Evolutionary conservation across 2,113 vertebrate genomes (phyloP).

Genomic region (Gobiocypris rarus): DNA sequence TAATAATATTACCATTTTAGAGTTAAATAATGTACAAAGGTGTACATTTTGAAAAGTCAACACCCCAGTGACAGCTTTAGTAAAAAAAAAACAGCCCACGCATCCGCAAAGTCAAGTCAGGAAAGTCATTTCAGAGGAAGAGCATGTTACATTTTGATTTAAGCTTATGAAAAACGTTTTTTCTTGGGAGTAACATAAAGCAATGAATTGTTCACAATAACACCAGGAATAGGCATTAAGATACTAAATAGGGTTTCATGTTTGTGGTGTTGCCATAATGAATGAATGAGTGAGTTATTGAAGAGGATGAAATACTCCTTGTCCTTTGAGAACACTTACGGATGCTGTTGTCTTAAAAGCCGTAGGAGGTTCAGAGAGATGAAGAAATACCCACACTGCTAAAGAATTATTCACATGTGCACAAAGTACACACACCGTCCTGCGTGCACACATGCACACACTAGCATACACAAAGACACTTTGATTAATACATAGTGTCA

Average conservation of each 20-base stretch:
- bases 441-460: slow-evolving; percentile 9
- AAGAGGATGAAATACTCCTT: slow-evolving; percentile 2
- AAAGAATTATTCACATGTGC: slow-evolving; percentile 29
- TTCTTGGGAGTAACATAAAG: neutral
- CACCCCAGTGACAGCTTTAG: too few species aligned
- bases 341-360: slow-evolving; percentile 35
- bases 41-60: too few species aligned
- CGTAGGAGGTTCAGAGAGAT: slow-evolving; percentile 41
- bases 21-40: too few species aligned
- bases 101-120: neutral
- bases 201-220: slow-evolving; percentile 12
- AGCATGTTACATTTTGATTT: neutral
- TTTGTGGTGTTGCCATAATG: slow-evolving; percentile 38
- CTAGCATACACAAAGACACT: slow-evolving; percentile 7
- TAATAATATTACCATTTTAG: too few species aligned
- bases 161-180: neutral
- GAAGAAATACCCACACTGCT: slow-evolving; percentile 34
- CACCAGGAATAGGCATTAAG: neutral
- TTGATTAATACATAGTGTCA: slow-evolving; percentile 31
- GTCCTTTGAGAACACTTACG: slow-evolving; percentile 37
- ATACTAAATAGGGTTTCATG: neutral
- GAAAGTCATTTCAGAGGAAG: neutral
- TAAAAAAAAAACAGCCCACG: neutral
- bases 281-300: slow-evolving; percentile 17
- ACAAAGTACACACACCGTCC: slow-evolving; percentile 31